These are phyloP conservation scores for Callopanchax toddi DNA, from an alignment of 2,113 vertebrate genomes.

Conservation along the genomic window DNA sequence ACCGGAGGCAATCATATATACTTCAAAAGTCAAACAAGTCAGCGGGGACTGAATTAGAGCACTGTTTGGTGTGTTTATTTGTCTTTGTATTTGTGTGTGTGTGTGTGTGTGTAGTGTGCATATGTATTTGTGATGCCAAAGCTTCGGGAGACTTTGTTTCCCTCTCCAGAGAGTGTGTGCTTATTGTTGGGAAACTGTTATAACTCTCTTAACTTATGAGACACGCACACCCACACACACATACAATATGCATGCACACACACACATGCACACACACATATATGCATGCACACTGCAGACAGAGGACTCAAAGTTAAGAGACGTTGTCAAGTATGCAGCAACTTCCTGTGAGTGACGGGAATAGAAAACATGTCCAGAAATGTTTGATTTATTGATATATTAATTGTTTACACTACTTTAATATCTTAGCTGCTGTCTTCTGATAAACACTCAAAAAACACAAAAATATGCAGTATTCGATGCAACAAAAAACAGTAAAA, in stretches of 20 bases:
- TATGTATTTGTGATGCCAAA: constrained; percentile 20
- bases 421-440: no score
- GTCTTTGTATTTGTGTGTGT: no score
- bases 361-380: no score
- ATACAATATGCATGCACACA: not conserved
- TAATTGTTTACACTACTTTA: no score
- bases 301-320: not conserved
- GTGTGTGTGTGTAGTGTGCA: not conserved
- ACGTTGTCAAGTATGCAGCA: not conserved
- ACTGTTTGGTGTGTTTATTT: constrained; percentile 21
- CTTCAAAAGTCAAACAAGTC: constrained; percentile 48
- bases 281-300: not conserved
- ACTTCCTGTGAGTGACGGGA: not conserved
- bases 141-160: not conserved
- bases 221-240: no score
- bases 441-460: no score
- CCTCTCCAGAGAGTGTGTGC: constrained; percentile 18
- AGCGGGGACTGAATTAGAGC: constrained; percentile 41
- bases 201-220: not conserved
- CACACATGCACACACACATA: no score
- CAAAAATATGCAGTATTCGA: no score
- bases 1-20: constrained; percentile 46
- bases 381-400: no score
- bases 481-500: no score
- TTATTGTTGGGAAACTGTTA: not conserved